These are phyloP conservation scores for Athetis lepigone DNA, from an alignment of 2,888 invertebrate genomes.

Conservation along the genomic window DNA sequence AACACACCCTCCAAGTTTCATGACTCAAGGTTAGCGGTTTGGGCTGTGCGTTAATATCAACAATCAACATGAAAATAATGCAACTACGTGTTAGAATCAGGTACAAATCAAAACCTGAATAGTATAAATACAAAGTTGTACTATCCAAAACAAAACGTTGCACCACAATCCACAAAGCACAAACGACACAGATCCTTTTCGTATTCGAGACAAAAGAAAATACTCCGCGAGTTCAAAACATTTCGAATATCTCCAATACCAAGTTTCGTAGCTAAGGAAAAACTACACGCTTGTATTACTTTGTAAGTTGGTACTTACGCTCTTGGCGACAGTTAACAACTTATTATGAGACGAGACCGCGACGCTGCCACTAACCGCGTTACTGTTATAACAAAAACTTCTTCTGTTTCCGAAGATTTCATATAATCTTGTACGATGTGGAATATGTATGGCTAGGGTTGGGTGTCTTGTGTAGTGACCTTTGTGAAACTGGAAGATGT, in stretches of 20 bases:
- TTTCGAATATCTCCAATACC: conserved; percentile 47
- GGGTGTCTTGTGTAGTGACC: conserved; percentile 2
- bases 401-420: conserved; percentile 39
- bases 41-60: too few relatives aligned
- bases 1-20: too few relatives aligned
- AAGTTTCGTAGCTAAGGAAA: conserved; percentile 60
- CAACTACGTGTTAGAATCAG: background rate
- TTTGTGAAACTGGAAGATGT: background rate
- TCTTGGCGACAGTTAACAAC: conserved; percentile 62
- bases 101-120: background rate
- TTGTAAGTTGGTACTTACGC: conserved; percentile 61
- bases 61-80: too few relatives aligned
- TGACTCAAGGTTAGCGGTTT: too few relatives aligned
- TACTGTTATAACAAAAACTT: conserved; percentile 55
- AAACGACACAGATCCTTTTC: conserved; percentile 15
- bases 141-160: background rate
- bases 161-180: conserved; percentile 11
- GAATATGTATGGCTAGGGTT: conserved; percentile 8
- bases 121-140: background rate
- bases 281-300: conserved; percentile 65
- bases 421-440: conserved; percentile 18
- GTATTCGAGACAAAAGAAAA: conserved; percentile 49
- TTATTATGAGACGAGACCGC: conserved; percentile 67
- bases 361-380: conserved; percentile 59
- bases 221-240: conserved; percentile 38